Evolutionary conservation across 2,113 vertebrate genomes (phyloP), one percentile per base, ranked within the genome.

Genomic region (Psephotus haematonotus): DNA sequence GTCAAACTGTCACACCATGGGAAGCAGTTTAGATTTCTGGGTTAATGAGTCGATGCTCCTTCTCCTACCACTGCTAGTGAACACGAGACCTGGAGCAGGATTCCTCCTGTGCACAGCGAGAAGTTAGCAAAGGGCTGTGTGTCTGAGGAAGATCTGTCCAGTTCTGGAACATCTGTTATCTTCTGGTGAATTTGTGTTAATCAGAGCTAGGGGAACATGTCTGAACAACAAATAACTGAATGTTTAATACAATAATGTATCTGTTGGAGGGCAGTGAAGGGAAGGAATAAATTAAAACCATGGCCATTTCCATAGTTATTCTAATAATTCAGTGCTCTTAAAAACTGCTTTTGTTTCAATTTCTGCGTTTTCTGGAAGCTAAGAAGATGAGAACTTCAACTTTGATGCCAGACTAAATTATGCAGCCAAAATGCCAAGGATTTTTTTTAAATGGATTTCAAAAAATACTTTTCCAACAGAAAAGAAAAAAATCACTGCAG

Each of bases 81-180:
- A 2, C 50, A 7, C 10, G 4, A 2, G 37, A 17, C 22, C 43
- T 3, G 8, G 53, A 11, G 5, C 67, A 33, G 64, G 53, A 28
- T 20, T 37, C 4, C 3, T 39, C 29, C 67, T 12, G 14, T 5
- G 33, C 59, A 23, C 44, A n/a, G 27, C 0, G 1, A 44, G 41
- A 31, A 8, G 10, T 14, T 46, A 13, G 50, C 44, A 50, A 47
- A 44, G 43, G 25, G 28, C 29, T 19, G 14, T 11, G 49, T 22
- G 33, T 11, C 65, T 70, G 57, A 29, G 55, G 50, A 20, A 9
- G 6, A 20, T 19, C 23, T 75, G 46, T 24, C 75, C 65, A 63
- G 13, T 53, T 62, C 63, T 49, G 62, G 35, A 11, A 37, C 14
- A 52, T 19, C 20, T 6, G 27, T 47, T 39, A 7, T 44, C n/a